These are phyloP conservation scores for Dermatemys mawii DNA, from an alignment of 2,113 vertebrate species.

Conservation along the genomic window DNA sequence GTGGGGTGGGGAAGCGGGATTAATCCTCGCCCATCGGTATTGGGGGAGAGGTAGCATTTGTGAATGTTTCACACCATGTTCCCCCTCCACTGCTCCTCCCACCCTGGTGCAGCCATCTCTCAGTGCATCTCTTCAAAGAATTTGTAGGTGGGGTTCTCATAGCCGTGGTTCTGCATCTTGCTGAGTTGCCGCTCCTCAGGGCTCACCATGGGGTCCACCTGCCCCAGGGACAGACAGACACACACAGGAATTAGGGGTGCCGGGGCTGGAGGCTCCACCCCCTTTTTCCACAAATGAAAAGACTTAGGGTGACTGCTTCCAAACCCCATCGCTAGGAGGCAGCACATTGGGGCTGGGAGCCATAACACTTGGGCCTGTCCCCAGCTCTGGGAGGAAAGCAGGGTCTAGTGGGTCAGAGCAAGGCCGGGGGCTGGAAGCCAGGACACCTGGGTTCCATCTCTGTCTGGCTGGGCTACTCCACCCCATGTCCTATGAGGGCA, in stretches of 20 bases:
- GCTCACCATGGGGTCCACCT: conserved; percentile 98
- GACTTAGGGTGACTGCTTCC: not conserved
- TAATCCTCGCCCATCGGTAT: not conserved
- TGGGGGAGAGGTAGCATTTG: not conserved
- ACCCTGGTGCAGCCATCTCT: conserved; percentile 8
- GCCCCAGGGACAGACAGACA: not conserved
- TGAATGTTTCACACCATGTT: not conserved
- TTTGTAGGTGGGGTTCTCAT: conserved; percentile 99
- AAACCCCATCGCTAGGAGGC: not conserved
- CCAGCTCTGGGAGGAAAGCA: no score
- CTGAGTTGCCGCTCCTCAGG: conserved; percentile 96
- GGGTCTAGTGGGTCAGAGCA: not conserved
- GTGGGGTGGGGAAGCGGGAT: not conserved
- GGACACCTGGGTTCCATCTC: not conserved
- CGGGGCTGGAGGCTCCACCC: not conserved
- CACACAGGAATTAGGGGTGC: conserved; percentile 46
- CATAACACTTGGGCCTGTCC: no score
- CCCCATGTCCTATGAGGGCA: not conserved
- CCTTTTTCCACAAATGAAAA: not conserved
- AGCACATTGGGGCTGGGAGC: not conserved
- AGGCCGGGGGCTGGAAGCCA: not conserved
- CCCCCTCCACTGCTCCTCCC: conserved; percentile 49
- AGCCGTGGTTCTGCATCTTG: conserved; percentile 99
- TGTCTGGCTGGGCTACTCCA: not conserved
- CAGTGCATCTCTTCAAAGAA: conserved; percentile 98